phyloP scores from a whole-genome alignment of 2,113 vertebrate species.

The Heloderma charlesbogerti region DNA sequence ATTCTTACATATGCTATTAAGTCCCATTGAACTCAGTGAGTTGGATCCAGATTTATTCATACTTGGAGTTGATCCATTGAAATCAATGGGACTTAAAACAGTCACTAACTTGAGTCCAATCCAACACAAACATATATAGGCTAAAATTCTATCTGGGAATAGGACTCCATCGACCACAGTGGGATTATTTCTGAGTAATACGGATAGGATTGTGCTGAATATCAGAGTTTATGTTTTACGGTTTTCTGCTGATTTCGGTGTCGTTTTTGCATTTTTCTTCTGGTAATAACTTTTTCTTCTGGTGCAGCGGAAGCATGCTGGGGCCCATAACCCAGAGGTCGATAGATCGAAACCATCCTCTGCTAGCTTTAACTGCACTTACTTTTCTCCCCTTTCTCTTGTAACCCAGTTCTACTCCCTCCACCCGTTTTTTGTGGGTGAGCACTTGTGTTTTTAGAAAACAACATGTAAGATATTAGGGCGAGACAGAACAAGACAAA shows the following conservation, averaged over 20 bases:
- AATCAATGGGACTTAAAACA: too few species aligned
- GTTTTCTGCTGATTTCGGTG: background rate
- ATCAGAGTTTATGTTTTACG: background rate
- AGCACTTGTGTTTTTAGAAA: too few species aligned
- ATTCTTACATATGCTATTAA: background rate
- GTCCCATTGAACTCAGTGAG: background rate
- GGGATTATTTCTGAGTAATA: background rate
- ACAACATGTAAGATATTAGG: too few species aligned
- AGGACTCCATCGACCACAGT: background rate
- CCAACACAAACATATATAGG: background rate
- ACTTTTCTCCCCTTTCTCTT: rapidly evolving
- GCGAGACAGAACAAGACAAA: too few species aligned
- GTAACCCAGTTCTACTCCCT: background rate
- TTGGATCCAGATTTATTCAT: background rate
- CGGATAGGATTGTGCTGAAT: background rate
- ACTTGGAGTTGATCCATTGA: too few species aligned
- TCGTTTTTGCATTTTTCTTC: background rate
- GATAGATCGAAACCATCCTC: slow-evolving; percentile 33
- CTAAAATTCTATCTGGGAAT: background rate
- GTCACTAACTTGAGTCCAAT: too few species aligned
- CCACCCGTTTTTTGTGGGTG: too few species aligned
- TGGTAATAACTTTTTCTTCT: background rate
- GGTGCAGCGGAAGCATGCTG: slow-evolving; percentile 34
- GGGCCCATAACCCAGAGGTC: slow-evolving; percentile 37
- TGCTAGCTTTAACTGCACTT: background rate